These are phyloP conservation scores for Tringa solitaria DNA, from an alignment of 2,113 vertebrate species.

Conservation along the genomic window DNA sequence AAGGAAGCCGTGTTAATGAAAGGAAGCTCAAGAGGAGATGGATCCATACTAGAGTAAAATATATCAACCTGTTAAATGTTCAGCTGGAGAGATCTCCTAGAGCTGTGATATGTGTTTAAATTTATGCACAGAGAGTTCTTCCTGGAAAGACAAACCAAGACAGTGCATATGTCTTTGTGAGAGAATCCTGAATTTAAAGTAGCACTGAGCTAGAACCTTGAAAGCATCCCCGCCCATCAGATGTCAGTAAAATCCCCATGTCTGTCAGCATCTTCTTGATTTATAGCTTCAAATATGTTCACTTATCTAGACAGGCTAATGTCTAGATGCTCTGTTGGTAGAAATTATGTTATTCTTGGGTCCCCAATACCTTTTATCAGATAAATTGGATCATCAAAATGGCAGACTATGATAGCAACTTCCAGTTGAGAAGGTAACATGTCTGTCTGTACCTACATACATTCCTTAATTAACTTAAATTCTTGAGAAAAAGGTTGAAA, in stretches of 20 bases:
- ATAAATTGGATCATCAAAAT: background rate
- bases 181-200: conserved; percentile 35
- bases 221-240: background rate
- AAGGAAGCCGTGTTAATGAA: background rate
- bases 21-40: background rate
- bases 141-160: conserved; percentile 32
- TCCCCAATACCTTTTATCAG: background rate
- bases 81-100: background rate
- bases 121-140: conserved; percentile 45
- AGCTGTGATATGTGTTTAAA: conserved; percentile 26
- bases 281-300: background rate
- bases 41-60: background rate
- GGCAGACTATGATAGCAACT: background rate
- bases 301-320: background rate
- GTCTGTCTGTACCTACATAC: background rate
- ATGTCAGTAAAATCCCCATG: background rate
- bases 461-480: background rate
- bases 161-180: conserved; percentile 38
- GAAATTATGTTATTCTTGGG: background rate
- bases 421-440: background rate
- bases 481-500: background rate
- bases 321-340: background rate
- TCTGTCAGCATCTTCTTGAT: background rate
- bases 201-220: background rate
- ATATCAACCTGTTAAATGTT: background rate